Evolutionary conservation across 2,888 invertebrate species (phyloP), one percentile per base, ranked within the genome.

Genomic region (Tetragonisca angustula): DNA sequence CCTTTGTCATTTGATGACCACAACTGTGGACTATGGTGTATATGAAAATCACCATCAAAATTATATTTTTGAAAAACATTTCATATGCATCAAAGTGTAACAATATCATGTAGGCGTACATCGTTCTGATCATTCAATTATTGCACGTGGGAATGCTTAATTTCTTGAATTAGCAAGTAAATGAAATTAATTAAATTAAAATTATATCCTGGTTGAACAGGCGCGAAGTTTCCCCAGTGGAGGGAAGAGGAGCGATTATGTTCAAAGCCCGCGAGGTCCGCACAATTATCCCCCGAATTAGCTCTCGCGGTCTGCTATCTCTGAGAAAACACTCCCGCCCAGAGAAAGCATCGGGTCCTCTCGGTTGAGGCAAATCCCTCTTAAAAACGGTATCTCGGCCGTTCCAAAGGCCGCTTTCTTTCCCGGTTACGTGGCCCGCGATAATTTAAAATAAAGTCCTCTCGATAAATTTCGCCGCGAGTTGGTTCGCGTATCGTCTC

Each of bases 201-300:
- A 52, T 73, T 74, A 69, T 81, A 74, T 52, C 27, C 54, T 24
- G 27, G 62, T 27, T 36, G 72, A 80, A 80, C 50, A 64, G 4
- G 64, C 32, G 77, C 52, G 24, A 75, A 68, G 67, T 43, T 27
- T 43, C 21, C 4, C 56, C 2, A 2, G 21, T 4, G 3, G 27
- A 15, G 13, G 13, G 64, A 64, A 56, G 49, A 36, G 59, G n/a
- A 32, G 27, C 54, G 83, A 83, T 83, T 84, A 84, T 68, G 74
- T 54, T 54, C 56, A 2, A 78, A 84, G 70, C 78, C 82, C 70
- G 59, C 54, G 11, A 61, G 54, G 52, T n/a, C 49, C 69, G 24
- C 21, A 70, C 69, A 84, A 77, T 84, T 83, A 77, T 78, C 59
- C 82, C 9, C 1, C 54, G 76, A 61, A 77, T 83, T 83, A 82